Evolutionary conservation across 2,888 invertebrate species (phyloP), one percentile per base, ranked within the genome.

Genomic region (Blera fallax): DNA sequence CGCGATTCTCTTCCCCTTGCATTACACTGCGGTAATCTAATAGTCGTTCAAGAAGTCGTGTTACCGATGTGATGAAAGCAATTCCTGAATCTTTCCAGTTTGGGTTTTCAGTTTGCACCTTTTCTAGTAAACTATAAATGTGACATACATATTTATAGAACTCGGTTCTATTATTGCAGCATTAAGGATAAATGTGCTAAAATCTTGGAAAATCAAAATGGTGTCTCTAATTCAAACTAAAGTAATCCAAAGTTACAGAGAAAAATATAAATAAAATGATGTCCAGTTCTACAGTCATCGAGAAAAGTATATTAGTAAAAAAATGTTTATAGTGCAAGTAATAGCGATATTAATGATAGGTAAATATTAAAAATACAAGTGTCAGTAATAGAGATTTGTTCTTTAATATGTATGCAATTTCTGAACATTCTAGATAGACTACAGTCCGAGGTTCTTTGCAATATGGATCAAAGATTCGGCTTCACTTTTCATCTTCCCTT

Each of bases 11-110:
- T 89, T 98, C 98, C 14, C 98, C 98, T 91, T 98, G 97, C 93
- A 98, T 97, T 1, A 98, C 98, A 89, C 97, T 97, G 87, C 98
- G 95, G 92, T 99, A 99, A 93, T 99, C 98, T 52, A 98, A 93
- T 64, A 99, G 93, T 24, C 98, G 93, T 92, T 98, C 98, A 87
- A 98, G 91, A 43, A 98, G 93, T 8, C 97, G 94, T 0, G 98
- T 98, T 43, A 98, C 97, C 0, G 98, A 98, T 78, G 96, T 96
- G 70, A 98, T 97, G 89, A 98, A 98, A 1, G 97, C 96, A 0
- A 96, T 96, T 1, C 98, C 98, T 58, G 97, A 97, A 88, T 98
- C 98, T 88, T 97, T 95, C 97, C 98, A 98, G 0, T 95, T 94
- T 40, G 98, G 97, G 90, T 96, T 96, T 90, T 96, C 95, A 11